Evolutionary conservation across 2,888 invertebrate genomes (phyloP), one percentile per base, ranked within the genome.

Genomic region (Aromia moschata): DNA sequence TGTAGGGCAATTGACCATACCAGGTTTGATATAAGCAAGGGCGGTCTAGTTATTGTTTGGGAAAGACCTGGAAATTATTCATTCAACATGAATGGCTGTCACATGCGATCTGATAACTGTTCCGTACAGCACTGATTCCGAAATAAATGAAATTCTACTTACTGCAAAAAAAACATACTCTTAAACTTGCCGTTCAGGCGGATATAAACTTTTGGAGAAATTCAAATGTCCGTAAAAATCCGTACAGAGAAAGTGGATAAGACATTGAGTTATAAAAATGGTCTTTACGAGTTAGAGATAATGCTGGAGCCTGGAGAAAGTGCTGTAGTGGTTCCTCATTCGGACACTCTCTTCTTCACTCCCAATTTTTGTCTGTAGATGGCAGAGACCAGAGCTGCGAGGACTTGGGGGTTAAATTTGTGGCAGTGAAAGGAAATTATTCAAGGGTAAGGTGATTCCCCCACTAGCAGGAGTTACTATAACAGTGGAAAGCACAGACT

Each of bases 21-120:
- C 53, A 60, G 70, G 60, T 55, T 86, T 31, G 20, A 81, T 2
- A 78, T 92, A 44, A 81, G 83, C 0, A 85, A 86, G 43, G 94
- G 0, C 83, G 84, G 12, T 89, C 89, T 56, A 83, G 85, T 33
- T 86, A 90, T 71, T 97, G 97, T 78, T 85, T 96, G 38, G n/a
- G 84, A 88, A 1, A 83, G 84, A 65, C 84, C 89, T 0, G 91
- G 89, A 1, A 78, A 78, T 41, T 94, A 93, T 77, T 82, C 83
- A 52, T 87, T 95, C 49, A 83, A 84, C 2, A 88, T 95, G 2
- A 86, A 86, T 63, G 90, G 94, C 44, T 97, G 97, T 75, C 96
- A 96, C 79, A 83, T 94, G 93, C 79, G 83, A 79, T 25, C 67
- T 71, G 17, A 78, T 81, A 45, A 59, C 67, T 9, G 64, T 79